Conservation (phyloP, 2,113 vertebrate genomes). For the Machaerirhynchus nigripectus region DNA sequence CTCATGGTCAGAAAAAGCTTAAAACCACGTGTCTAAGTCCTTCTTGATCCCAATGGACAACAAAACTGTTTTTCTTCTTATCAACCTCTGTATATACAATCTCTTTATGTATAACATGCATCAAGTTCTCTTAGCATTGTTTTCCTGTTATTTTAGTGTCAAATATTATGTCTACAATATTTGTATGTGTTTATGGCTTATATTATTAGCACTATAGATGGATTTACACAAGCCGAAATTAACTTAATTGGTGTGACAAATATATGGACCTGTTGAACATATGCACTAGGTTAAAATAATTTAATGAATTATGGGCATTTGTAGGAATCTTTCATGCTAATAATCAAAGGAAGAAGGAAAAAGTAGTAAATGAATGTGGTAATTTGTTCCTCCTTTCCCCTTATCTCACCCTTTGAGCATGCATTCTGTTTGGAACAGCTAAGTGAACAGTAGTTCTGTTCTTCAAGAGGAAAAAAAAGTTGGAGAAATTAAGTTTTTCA, state of each 20-base stretch:
- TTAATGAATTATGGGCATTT: not conserved
- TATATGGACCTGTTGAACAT: not conserved
- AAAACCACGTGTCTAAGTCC: not conserved
- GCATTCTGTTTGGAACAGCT: conserved; percentile 57
- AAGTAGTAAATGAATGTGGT: conserved; percentile 44
- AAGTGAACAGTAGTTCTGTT: conserved; percentile 55
- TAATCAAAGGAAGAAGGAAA: conserved; percentile 23
- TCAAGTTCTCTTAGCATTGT: not conserved
- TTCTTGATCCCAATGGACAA: not conserved
- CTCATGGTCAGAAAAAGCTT: not conserved
- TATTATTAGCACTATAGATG: not conserved
- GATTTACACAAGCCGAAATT: not conserved
- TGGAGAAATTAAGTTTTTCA: conserved; percentile 55
- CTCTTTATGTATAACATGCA: not conserved
- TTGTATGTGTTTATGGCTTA: not conserved
- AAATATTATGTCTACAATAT: not conserved
- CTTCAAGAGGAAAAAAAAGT: conserved; percentile 33
- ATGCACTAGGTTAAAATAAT: conserved; percentile 16
- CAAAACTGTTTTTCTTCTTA: not conserved
- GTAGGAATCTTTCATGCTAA: conserved; percentile 13
- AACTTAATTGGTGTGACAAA: not conserved
- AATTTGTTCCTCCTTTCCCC: conserved; percentile 51
- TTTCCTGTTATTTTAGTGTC: not conserved
- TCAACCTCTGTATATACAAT: not conserved
- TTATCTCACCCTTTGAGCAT: conserved; percentile 63